These are phyloP conservation scores for Crypturellus tataupa DNA, from an alignment of 2,797 vertebrate genomes.

Conservation along the genomic window DNA sequence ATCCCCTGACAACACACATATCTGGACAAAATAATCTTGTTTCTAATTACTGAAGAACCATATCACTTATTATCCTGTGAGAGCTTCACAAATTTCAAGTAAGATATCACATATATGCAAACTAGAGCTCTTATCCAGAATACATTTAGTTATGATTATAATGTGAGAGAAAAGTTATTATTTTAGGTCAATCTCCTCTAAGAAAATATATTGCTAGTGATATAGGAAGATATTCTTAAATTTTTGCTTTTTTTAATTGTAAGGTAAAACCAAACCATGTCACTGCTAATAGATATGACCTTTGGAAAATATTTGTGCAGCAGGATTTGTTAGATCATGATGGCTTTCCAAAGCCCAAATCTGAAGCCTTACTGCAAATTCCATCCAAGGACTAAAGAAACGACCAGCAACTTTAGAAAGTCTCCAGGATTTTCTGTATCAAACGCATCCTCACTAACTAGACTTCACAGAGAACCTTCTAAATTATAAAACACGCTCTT, in stretches of 20 bases:
- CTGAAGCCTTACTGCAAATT: neutral
- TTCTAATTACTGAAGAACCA: neutral
- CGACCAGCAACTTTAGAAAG: neutral
- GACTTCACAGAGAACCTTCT: neutral
- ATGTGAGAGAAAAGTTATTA: neutral
- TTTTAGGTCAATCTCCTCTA: neutral
- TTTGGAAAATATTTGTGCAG: neutral
- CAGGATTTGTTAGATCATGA: neutral
- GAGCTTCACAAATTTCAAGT: neutral
- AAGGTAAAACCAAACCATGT: neutral
- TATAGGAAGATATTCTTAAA: neutral
- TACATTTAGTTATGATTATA: neutral
- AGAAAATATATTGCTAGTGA: neutral
- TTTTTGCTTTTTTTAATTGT: neutral
- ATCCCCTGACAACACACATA: neutral
- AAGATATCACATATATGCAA: fast-evolving
- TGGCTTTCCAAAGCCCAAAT: neutral
- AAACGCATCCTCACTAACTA: neutral
- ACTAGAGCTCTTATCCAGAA: neutral
- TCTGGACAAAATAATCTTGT: neutral
- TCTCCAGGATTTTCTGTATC: neutral
- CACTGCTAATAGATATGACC: neutral
- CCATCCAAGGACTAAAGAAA: neutral
- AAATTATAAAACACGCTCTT: neutral
- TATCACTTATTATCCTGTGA: neutral